Conservation (phyloP, 2,888 invertebrate genomes). For the Tillus elongatus region DNA sequence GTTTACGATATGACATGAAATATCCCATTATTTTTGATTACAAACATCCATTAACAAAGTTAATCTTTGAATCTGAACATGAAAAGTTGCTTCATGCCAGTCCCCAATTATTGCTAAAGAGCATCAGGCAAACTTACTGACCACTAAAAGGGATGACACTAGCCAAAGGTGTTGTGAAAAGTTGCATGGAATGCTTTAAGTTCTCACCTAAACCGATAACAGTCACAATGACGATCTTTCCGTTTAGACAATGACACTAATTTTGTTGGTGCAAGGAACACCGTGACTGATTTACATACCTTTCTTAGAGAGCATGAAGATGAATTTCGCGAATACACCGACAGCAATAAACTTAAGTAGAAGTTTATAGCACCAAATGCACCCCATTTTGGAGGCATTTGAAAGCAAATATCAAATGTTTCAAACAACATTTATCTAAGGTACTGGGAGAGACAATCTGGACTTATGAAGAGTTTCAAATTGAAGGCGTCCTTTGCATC, state of each 20-base stretch:
- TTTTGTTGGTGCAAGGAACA: neutral
- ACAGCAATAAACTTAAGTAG: neutral
- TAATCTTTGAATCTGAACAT: constrained; percentile 3
- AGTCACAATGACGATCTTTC: constrained; percentile 4
- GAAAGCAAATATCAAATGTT: constrained; percentile 1
- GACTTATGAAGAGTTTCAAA: constrained; percentile 4
- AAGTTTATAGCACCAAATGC: neutral
- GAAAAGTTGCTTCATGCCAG: neutral
- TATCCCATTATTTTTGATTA: neutral
- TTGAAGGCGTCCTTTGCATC: neutral
- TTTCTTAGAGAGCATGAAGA: constrained; percentile 2
- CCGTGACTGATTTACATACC: neutral
- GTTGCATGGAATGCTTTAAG: constrained; percentile 2
- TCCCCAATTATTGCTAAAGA: constrained; percentile 2
- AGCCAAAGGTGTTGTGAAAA: constrained; percentile 2
- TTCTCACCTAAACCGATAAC: neutral
- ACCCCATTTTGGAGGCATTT: constrained; percentile 4
- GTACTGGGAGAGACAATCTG: constrained; percentile 1
- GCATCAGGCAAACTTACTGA: constrained; percentile 3
- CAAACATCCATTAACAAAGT: constrained; percentile 1
- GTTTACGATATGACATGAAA: constrained; percentile 1
- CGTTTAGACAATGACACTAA: too few species aligned
- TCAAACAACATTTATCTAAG: constrained; percentile 2
- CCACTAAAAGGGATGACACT: neutral
- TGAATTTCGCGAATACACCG: neutral